Evolutionary conservation across 2,113 vertebrate genomes (phyloP).

Genomic region (Malurus elegans): DNA sequence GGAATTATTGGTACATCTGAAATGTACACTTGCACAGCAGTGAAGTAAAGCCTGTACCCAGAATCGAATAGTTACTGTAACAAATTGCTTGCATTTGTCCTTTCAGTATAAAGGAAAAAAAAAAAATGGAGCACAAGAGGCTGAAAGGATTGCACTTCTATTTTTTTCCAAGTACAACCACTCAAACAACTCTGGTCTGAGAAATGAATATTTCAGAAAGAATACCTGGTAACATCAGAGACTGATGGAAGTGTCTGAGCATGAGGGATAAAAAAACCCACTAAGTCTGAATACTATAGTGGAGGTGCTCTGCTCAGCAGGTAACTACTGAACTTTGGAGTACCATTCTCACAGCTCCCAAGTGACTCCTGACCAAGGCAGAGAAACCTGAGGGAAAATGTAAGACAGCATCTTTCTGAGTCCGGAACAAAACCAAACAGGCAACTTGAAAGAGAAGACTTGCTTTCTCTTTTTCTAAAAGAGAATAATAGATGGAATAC

Average conservation of each 20-base stretch:
- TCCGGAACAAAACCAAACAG: background rate
- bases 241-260: background rate
- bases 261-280: background rate
- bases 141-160: background rate
- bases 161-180: background rate
- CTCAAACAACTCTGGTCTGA: background rate
- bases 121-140: background rate
- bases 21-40: background rate
- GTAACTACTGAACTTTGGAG: background rate
- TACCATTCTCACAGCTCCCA: background rate
- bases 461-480: background rate
- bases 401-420: background rate
- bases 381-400: background rate
- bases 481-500: background rate
- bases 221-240: conserved; percentile 16
- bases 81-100: background rate
- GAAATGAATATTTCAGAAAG: conserved; percentile 7
- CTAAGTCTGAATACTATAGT: background rate
- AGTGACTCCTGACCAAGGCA: background rate
- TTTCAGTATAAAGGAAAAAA: background rate
- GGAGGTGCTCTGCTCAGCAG: conserved; percentile 11
- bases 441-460: background rate
- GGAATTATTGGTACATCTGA: background rate
- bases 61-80: background rate
- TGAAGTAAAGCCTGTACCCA: background rate